phyloP scores from a whole-genome alignment of 2,797 vertebrate genomes.

The Nyctibius grandis region DNA sequence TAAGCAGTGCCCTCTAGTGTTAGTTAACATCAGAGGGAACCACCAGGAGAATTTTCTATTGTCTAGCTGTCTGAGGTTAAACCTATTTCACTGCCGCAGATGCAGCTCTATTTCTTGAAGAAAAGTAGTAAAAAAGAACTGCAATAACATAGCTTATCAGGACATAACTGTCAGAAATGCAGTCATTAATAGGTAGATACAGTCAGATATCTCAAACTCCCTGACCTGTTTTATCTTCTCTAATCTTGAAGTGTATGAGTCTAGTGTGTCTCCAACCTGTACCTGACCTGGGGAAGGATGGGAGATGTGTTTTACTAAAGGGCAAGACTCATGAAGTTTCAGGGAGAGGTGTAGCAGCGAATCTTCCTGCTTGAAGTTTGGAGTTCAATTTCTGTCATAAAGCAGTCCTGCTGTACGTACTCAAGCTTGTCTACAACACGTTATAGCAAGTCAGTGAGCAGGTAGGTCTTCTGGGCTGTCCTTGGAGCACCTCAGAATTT shows the following conservation, averaged over 20 bases:
- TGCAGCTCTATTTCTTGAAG: not conserved
- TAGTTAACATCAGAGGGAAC: not conserved
- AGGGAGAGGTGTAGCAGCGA: not conserved
- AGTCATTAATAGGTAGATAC: not conserved
- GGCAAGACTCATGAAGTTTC: not conserved
- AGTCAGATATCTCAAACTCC: not conserved
- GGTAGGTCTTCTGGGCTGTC: not conserved
- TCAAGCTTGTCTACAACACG: not conserved
- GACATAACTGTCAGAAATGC: not conserved
- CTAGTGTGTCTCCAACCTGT: not conserved
- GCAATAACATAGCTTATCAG: not conserved
- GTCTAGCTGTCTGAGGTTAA: not conserved
- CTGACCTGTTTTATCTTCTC: not conserved
- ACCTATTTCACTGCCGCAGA: accelerated
- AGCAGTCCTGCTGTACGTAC: not conserved
- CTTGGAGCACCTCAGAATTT: not conserved
- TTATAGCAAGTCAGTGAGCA: not conserved
- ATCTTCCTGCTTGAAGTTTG: not conserved
- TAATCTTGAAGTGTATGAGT: not conserved
- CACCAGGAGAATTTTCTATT: not conserved
- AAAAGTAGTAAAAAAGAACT: not conserved
- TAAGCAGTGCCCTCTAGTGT: slow-evolving; percentile 56
- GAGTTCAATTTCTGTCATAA: not conserved
- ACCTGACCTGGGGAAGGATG: not conserved
- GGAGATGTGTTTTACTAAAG: not conserved